Conservation (phyloP, 37 sponge, comb jelly and placozoan species). For the Crambe crambe region DNA sequence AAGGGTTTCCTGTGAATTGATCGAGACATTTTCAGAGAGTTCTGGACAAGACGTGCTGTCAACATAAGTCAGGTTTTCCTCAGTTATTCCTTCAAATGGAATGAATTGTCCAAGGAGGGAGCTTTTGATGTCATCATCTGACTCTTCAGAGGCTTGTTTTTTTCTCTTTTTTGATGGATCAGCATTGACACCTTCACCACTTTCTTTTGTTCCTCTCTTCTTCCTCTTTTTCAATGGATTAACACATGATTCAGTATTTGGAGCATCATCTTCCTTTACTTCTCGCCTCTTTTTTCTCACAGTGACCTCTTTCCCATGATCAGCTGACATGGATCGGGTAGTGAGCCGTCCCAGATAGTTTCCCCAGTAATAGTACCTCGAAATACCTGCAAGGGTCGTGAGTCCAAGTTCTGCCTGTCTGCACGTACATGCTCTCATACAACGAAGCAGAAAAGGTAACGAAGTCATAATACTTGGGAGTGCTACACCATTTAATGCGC, state of each 20-base stretch:
- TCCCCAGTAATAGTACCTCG: too few species aligned
- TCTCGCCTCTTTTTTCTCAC: not conserved
- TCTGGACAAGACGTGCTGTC: too few species aligned
- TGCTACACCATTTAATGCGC: too few species aligned
- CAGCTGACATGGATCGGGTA: too few species aligned
- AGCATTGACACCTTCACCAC: not conserved
- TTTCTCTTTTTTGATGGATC: not conserved
- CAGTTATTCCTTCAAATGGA: conserved; percentile 22
- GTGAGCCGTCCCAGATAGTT: too few species aligned
- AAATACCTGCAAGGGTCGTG: too few species aligned
- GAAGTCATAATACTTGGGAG: too few species aligned
- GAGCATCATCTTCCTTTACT: not conserved
- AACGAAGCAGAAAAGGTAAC: too few species aligned
- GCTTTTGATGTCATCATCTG: not conserved
- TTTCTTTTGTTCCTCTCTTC: not conserved
- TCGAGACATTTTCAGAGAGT: not conserved
- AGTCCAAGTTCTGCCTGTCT: too few species aligned
- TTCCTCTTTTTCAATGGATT: not conserved
- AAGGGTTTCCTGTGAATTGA: not conserved
- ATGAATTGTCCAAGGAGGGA: not conserved
- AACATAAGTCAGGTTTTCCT: too few species aligned
- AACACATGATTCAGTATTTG: not conserved
- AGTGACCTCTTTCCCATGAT: not conserved
- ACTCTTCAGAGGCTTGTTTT: not conserved
- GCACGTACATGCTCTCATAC: too few species aligned